Percentiles rank a stretch among this genome's conserved stretches.
These are phyloP conservation scores for Cheirogaleus medius DNA, from an alignment of 2,113 vertebrate species.

Conservation along the genomic window DNA sequence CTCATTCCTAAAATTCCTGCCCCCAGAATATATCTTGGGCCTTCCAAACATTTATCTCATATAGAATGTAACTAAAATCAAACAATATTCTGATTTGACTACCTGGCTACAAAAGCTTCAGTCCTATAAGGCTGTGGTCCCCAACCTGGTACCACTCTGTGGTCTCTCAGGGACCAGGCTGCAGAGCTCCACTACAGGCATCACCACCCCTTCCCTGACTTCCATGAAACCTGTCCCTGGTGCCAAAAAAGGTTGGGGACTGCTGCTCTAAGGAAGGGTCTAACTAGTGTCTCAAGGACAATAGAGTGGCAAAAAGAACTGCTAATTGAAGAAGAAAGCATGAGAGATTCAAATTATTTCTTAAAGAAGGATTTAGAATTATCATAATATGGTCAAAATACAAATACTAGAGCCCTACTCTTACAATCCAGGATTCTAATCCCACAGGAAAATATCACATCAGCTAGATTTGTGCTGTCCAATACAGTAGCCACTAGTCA, in stretches of 20 bases:
- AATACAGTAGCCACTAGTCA: background rate
- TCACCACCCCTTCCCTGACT: too few relatives aligned
- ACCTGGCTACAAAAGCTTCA: background rate
- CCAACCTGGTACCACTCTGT: too few relatives aligned
- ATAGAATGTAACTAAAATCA: background rate
- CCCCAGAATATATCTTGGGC: background rate
- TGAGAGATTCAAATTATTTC: conserved; percentile 29
- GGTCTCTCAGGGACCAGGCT: too few relatives aligned
- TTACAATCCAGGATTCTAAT: background rate
- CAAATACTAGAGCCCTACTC: background rate
- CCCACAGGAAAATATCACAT: background rate
- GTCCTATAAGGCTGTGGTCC: background rate
- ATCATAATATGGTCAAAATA: background rate
- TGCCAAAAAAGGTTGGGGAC: too few relatives aligned
- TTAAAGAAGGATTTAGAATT: background rate
- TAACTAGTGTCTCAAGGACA: background rate
- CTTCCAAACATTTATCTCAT: background rate
- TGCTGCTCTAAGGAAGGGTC: background rate
- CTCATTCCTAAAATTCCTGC: background rate
- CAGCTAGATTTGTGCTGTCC: background rate
- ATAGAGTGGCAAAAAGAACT: background rate
- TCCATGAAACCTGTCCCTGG: too few relatives aligned
- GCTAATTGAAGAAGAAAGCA: background rate
- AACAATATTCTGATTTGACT: background rate
- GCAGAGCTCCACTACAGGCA: too few relatives aligned